These are phyloP conservation scores for Pelosia muscerda DNA, from an alignment of 2,888 invertebrate species.

Conservation along the genomic window DNA sequence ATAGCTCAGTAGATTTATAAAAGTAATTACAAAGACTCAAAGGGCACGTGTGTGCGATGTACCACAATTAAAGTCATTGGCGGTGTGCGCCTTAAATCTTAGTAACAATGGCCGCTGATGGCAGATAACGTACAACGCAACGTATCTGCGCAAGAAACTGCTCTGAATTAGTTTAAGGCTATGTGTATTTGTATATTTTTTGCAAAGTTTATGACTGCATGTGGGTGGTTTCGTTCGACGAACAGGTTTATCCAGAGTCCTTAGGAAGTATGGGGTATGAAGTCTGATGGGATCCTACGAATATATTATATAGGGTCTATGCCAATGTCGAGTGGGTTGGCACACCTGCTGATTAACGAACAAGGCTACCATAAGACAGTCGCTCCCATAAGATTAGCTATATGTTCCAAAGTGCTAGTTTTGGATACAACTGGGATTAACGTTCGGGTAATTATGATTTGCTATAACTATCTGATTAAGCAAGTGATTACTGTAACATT, in stretches of 20 bases:
- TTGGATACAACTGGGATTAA: no score
- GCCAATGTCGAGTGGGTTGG: neutral
- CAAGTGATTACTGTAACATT: no score
- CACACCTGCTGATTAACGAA: no score
- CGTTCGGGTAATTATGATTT: no score
- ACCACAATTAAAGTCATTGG: slow-evolving; percentile 54
- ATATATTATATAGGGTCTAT: no score
- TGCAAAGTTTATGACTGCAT: slow-evolving; percentile 28
- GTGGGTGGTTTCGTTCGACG: neutral
- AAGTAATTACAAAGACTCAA: slow-evolving; percentile 75
- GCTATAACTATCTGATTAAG: no score
- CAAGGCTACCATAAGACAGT: no score
- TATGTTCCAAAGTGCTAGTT: no score
- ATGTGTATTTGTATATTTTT: slow-evolving; percentile 17
- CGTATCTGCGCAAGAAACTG: slow-evolving; percentile 69
- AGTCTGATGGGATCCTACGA: no score
- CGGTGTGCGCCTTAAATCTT: slow-evolving; percentile 63
- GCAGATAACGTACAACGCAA: slow-evolving; percentile 73
- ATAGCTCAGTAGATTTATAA: slow-evolving; percentile 76
- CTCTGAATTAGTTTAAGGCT: slow-evolving; percentile 73
- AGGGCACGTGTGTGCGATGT: slow-evolving; percentile 51
- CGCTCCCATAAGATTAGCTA: no score
- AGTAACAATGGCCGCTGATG: slow-evolving; percentile 76
- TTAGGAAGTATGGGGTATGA: no score
- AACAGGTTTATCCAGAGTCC: neutral